phyloP scores from a whole-genome alignment of 2,888 invertebrate genomes.

The Macaria liturata region DNA sequence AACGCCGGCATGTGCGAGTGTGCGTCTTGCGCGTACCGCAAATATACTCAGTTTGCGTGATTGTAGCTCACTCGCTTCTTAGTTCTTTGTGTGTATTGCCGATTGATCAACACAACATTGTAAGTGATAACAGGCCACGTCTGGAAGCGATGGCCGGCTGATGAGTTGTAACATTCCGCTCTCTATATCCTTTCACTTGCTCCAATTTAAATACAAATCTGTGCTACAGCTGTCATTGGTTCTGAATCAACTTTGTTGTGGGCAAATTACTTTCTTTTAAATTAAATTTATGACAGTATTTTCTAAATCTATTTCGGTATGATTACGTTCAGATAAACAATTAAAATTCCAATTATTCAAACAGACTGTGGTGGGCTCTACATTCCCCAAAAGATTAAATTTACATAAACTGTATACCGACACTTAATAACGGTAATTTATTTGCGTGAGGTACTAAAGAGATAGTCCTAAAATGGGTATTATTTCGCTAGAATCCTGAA shows the following conservation, averaged over 20 bases:
- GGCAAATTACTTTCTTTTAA: too few species aligned
- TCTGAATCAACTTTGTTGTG: too few species aligned
- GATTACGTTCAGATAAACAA: too few species aligned
- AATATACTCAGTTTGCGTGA: constrained; percentile 72
- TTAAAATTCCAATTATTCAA: too few species aligned
- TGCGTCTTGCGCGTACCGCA: constrained; percentile 67
- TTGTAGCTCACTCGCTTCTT: constrained; percentile 45
- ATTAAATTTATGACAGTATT: too few species aligned
- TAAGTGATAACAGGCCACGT: constrained; percentile 36
- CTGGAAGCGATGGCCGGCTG: constrained; percentile 20
- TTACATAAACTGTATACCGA: constrained; percentile 6
- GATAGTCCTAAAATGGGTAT: constrained; percentile 5
- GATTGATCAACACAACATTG: constrained; percentile 35
- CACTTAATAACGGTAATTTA: constrained; percentile 10
- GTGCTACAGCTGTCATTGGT: too few species aligned
- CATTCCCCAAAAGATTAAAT: neutral
- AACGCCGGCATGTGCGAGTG: constrained; percentile 48
- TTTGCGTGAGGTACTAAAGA: neutral
- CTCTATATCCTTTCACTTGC: neutral
- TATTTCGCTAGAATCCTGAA: neutral
- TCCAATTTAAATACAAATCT: too few species aligned
- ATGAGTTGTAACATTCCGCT: constrained; percentile 23
- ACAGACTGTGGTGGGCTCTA: too few species aligned
- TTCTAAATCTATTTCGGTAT: too few species aligned
- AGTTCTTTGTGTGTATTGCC: constrained; percentile 38